Conservation (phyloP, 2,797 vertebrate species). For the Sylvia borin region DNA sequence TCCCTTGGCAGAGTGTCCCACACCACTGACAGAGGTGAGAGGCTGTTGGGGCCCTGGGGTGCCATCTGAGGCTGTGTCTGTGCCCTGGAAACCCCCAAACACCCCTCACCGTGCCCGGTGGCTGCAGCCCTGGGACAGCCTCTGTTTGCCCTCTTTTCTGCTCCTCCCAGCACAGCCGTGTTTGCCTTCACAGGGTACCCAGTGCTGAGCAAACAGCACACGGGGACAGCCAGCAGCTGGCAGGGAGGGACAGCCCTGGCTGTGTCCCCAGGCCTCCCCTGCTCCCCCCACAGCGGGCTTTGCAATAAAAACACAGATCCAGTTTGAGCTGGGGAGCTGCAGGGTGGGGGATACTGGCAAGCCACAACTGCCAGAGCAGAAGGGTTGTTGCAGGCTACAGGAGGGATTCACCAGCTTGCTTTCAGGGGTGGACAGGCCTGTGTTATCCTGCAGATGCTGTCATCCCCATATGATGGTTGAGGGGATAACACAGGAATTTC, state of each 20-base stretch:
- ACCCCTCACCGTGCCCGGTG: fast-evolving
- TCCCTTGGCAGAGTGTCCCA: neutral
- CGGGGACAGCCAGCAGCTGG: conserved; percentile 5
- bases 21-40: neutral
- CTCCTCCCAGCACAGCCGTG: neutral
- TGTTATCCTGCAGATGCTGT: fast-evolving
- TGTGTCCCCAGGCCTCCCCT: neutral
- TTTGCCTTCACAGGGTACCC: neutral
- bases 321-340: neutral
- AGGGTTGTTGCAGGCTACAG: fast-evolving
- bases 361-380: neutral
- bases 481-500: neutral
- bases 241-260: neutral
- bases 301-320: neutral
- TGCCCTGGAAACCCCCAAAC: neutral
- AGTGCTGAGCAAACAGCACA: neutral
- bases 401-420: neutral
- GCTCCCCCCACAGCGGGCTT: neutral
- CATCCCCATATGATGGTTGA: fast-evolving
- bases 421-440: neutral
- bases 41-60: neutral
- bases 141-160: neutral
- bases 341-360: neutral
- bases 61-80: fast-evolving
- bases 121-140: neutral